Conservation (phyloP, 2,113 vertebrate species). For the Coturnix japonica region DNA sequence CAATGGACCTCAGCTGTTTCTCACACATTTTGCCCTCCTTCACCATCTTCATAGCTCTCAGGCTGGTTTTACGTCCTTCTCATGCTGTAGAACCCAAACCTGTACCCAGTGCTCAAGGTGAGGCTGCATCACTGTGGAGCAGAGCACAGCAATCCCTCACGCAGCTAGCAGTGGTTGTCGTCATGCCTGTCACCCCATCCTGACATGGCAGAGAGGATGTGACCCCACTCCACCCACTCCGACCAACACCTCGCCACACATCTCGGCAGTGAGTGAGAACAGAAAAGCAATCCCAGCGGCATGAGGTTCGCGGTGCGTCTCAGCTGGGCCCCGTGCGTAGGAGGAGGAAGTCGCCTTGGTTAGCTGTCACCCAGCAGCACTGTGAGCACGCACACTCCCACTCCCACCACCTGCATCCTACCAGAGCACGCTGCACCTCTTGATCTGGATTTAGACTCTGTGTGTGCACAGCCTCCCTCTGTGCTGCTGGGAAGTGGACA, state of each 20-base stretch:
- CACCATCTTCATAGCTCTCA: background rate
- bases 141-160: background rate
- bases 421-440: background rate
- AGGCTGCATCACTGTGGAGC: background rate
- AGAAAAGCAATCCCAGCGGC: background rate
- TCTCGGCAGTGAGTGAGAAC: background rate
- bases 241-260: background rate
- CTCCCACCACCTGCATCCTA: constrained; percentile 56
- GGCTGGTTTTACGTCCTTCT: background rate
- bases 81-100: background rate
- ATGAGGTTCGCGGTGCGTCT: background rate
- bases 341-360: constrained; percentile 63
- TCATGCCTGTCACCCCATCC: background rate
- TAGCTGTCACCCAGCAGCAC: background rate
- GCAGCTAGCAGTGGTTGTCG: background rate
- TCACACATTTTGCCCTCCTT: background rate
- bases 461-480: constrained; percentile 3
- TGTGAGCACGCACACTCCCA: constrained; percentile 34
- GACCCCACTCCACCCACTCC: background rate
- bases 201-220: background rate
- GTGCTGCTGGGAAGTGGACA: background rate
- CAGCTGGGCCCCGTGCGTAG: constrained; percentile 41
- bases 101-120: background rate
- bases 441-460: background rate
- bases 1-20: background rate